Conservation (phyloP, 2,113 vertebrate species). For the cattle (Bos taurus) region ARS-UCD2.0 NC_037334.1:30000501-30001000, state of each 20-base stretch:
- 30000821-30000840: not conserved
- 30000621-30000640: not conserved
- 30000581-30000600: not conserved
- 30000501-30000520: not conserved
- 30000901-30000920: not conserved
- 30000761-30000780: not conserved
- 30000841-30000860: not conserved
- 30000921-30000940: not conserved
- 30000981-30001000: not conserved
- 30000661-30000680: not conserved
- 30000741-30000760: not conserved
- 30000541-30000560: not conserved
- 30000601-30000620: not conserved
- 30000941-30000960: not conserved
- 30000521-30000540: not conserved
- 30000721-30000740: not conserved
- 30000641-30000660: not conserved
- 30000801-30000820: not conserved
- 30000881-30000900: not conserved
- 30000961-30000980: not conserved
- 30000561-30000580: not conserved
- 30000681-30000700: not conserved
- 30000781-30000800: not conserved
- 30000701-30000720: not conserved
- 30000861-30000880: not conserved